Evolutionary conservation across 1,140 invertebrate genomes (phyloP).

Genomic region (Scaptomyza graminum): DNA sequence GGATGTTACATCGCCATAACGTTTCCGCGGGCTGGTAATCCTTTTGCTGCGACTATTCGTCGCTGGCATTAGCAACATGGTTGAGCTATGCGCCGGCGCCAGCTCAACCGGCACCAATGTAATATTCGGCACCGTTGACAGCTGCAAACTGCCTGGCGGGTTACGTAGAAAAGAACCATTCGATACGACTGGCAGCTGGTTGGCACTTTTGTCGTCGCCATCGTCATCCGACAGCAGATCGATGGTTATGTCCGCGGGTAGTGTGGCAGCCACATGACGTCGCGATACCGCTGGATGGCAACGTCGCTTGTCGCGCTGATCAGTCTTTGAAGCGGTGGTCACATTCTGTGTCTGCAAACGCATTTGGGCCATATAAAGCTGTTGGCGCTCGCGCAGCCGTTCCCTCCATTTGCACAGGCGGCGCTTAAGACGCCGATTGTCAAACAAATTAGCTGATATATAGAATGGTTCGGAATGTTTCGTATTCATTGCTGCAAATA

Average conservation of each 20-base stretch:
- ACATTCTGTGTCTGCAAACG: constrained; percentile 20
- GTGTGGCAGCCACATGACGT: constrained; percentile 38
- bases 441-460: constrained; percentile 69
- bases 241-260: constrained; percentile 73
- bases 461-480: constrained; percentile 82
- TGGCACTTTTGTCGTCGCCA: constrained; percentile 25
- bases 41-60: background rate
- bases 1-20: constrained; percentile 14
- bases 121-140: constrained; percentile 50
- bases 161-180: background rate
- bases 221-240: constrained; percentile 77
- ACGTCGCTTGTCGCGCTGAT: constrained; percentile 39
- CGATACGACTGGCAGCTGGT: too few species aligned
- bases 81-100: constrained; percentile 31
- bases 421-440: constrained; percentile 69
- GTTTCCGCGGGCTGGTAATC: constrained; percentile 10
- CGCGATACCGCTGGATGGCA: constrained; percentile 30
- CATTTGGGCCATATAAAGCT: constrained; percentile 39
- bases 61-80: constrained; percentile 30
- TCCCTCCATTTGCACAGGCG: constrained; percentile 69
- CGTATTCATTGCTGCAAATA: constrained; percentile 61
- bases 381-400: constrained; percentile 56
- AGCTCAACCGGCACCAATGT: constrained; percentile 52
- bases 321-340: constrained; percentile 59
- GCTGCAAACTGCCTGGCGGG: constrained; percentile 8